Base-by-base conservation (phyloP, 1,140 invertebrate genomes). In the Marisa cornuarietis region DNA sequence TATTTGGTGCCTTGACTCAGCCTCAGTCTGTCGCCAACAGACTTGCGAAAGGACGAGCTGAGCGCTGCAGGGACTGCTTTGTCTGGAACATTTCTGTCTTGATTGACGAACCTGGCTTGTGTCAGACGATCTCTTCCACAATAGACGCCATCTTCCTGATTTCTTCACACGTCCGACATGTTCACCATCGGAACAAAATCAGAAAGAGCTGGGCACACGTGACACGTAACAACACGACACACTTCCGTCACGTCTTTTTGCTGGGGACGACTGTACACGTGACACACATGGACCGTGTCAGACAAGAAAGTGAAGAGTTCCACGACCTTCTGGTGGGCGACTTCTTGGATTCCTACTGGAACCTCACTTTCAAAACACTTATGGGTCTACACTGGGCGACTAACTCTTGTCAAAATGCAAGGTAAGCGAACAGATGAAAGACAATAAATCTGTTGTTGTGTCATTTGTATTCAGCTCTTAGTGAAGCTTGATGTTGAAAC, bases 191-290 rank as follows among this genome's bases (percentile, higher is more conserved):
- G 0, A 16, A 68, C 11, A 22, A 22, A 24, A 77, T 77, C 24
- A 62, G 76, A 31, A 18, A 63, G 6, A 77, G 63, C 1, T 77
- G 76, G 76, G 76, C 76, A 4, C 54, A 49, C 42, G 65, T 77
- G 18, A 77, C 76, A 20, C 31, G 65, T 5, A 77, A 77, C 65
- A 77, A 77, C 76, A 77, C 76, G 63, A 10, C 76, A 11, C 31
- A 68, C 42, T 52, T 68, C 63, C 54, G 76, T 51, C 76, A 77
- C 65, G 63, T 54, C 42, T 77, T 77, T 51, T 20, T 77, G 63
- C n/a, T 77, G 3, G 76, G 76, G 49, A 24, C 61, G 7, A 62
- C 18, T 6, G 18, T 10, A 24, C 18, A 62, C 31, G 52, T 10
- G 22, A 24, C 22, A 7, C 8, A 7, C 13, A 75, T 75, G 73